These are phyloP conservation scores for Nephotettix cincticeps DNA, from an alignment of 1,140 invertebrate genomes.

Conservation along the genomic window DNA sequence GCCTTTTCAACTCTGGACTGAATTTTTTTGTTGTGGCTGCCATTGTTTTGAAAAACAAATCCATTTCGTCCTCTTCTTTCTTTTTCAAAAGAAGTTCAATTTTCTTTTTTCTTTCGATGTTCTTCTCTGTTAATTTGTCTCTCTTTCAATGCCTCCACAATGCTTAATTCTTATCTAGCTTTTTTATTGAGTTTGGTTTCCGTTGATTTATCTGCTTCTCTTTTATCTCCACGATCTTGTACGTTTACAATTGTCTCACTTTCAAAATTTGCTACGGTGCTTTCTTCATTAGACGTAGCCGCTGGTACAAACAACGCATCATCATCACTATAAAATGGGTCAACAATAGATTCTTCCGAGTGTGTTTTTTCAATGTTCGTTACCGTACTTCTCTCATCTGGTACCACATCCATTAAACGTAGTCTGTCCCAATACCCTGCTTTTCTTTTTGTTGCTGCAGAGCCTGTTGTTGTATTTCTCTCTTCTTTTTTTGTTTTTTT, in stretches of 20 bases:
- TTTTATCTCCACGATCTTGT: background rate
- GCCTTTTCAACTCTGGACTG: background rate
- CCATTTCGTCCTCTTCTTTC: slow-evolving; percentile 10
- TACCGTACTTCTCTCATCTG: slow-evolving; percentile 1
- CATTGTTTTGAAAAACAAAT: slow-evolving; percentile 13
- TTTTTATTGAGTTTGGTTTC: background rate
- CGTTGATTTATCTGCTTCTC: too few species aligned
- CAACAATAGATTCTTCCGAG: too few species aligned
- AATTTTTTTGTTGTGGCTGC: slow-evolving; percentile 7
- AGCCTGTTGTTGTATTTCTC: background rate
- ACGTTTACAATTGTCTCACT: background rate
- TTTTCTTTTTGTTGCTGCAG: slow-evolving; percentile 8
- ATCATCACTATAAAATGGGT: too few species aligned
- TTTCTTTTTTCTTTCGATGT: background rate
- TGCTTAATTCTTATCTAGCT: background rate
- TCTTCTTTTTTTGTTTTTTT: slow-evolving; percentile 12
- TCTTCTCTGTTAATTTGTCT: background rate
- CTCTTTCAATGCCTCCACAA: background rate
- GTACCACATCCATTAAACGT: background rate
- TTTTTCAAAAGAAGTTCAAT: background rate
- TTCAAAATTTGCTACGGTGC: background rate
- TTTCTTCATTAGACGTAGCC: background rate
- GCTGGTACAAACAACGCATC: background rate
- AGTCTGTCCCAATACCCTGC: background rate
- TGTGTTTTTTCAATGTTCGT: background rate